Conservation (phyloP, 2,797 vertebrate genomes). For the Myripristis murdjan region DNA sequence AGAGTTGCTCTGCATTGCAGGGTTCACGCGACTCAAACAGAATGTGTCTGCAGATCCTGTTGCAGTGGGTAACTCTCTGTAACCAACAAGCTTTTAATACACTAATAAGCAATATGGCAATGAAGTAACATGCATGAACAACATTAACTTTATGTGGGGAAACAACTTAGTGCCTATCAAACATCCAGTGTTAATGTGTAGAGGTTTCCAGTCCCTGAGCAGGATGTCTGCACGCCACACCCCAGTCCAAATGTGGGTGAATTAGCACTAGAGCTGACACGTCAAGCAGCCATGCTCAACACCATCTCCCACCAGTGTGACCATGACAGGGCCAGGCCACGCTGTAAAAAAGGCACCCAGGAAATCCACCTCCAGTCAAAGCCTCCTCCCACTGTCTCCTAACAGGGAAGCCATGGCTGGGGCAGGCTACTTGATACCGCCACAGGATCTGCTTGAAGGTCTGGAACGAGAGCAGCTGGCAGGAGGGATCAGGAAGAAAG, state of each 20-base stretch:
- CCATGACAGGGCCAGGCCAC: slow-evolving; percentile 40
- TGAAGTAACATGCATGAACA: background rate
- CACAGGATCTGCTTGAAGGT: slow-evolving; percentile 71
- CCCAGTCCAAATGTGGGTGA: slow-evolving; percentile 49
- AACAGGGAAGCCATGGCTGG: slow-evolving; percentile 52
- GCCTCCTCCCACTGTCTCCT: slow-evolving; percentile 60
- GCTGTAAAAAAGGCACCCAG: slow-evolving; percentile 57
- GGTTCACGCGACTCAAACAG: slow-evolving; percentile 24
- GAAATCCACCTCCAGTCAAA: slow-evolving; percentile 63
- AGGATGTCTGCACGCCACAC: slow-evolving; percentile 35
- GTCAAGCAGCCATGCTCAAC: slow-evolving; percentile 50
- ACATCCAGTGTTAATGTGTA: slow-evolving; percentile 3
- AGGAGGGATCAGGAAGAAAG: slow-evolving; percentile 73
- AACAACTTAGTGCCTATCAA: background rate
- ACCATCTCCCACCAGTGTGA: slow-evolving; percentile 48
- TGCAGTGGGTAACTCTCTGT: slow-evolving; percentile 9
- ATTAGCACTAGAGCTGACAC: slow-evolving; percentile 46
- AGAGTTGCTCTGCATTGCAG: slow-evolving; percentile 36
- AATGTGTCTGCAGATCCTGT: slow-evolving; percentile 18
- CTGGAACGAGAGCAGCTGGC: slow-evolving; percentile 78
- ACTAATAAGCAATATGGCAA: background rate
- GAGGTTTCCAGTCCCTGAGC: slow-evolving; percentile 11
- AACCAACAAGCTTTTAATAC: background rate
- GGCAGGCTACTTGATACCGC: slow-evolving; percentile 74
- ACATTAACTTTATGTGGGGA: background rate